Evolutionary conservation across 2,888 invertebrate species (phyloP).

Genomic region (Amaurobius ferox): DNA sequence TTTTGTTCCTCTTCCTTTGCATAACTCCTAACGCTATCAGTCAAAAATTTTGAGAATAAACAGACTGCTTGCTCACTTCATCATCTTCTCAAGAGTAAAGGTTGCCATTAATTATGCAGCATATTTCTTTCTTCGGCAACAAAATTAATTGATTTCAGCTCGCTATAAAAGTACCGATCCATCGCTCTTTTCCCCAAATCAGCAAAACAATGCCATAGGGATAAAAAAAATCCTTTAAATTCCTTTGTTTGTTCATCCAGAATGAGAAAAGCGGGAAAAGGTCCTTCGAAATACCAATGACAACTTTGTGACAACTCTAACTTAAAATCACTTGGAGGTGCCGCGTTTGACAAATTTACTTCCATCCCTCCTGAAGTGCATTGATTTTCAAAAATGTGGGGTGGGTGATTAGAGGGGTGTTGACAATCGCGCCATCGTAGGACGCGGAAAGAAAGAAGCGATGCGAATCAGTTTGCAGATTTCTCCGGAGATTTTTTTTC

Average conservation of each 20-base stretch:
- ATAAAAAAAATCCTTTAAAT: too few relatives aligned
- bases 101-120: neutral
- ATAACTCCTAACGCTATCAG: slow-evolving; percentile 1
- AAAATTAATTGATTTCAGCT: neutral
- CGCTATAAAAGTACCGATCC: neutral
- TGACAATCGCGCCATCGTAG: too few relatives aligned
- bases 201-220: too few relatives aligned
- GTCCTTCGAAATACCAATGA: neutral
- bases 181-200: neutral
- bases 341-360: slow-evolving; percentile 3
- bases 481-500: too few relatives aligned
- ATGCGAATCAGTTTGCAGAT: too few relatives aligned
- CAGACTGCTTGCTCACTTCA: neutral
- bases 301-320: slow-evolving; percentile 5
- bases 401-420: too few relatives aligned
- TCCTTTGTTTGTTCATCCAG: too few relatives aligned
- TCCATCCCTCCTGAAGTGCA: neutral
- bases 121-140: neutral
- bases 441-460: too few relatives aligned
- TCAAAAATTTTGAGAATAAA: slow-evolving; percentile 4
- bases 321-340: slow-evolving; percentile 7
- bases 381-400: too few relatives aligned
- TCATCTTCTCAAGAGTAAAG: neutral
- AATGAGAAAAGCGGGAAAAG: neutral
- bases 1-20: too few relatives aligned